Evolutionary conservation across 1,140 invertebrate genomes (phyloP), one percentile per base, ranked within the genome.

Genomic region (Colletes latitarsis): DNA sequence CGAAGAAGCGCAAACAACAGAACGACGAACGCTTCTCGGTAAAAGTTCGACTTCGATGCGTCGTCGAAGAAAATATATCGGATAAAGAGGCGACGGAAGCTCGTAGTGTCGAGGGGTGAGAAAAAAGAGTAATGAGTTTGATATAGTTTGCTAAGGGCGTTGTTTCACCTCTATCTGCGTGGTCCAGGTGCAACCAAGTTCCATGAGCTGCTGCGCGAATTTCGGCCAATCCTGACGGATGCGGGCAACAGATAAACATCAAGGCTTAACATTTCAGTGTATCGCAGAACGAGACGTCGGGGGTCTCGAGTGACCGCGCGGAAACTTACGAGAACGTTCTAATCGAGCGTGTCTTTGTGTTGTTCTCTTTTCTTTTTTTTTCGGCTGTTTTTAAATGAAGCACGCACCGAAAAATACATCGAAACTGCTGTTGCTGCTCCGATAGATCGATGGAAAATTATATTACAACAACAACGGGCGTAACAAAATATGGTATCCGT

Each of bases 161-260:
- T 85, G 21, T 86, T 85, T 95, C 94, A 96, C 95, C 95, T 96
- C 95, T 92, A 96, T 95, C 94, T 96, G 95, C 90, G 96, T 95
- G 93, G 95, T 96, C 95, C 96, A 96, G 89, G 94, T 95, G 94
- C 94, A 96, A 94, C 96, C 96, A 90, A 95, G 96, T 94, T 96
- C 96, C 94, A 96, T 94, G 92, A 96, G 95, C 93, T 96, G 96
- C 94, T 96, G 96, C 92, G 96, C 95, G 94, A 96, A 94, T 94
- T 96, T 96, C 93, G 95, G 95, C 96, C 96, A 96, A 94, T 96
- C 96, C 96, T 94, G 94, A 94, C 90, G 94, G 89, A 92, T 88
- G 91, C 91, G 92, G 91, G 88, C 86, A 94, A 93, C 92, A 94
- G 89, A 93, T 91, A 93, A 93, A 93, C 67, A 90, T 88, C 84